Evolutionary conservation across 2,888 invertebrate species (phyloP), one percentile per base, ranked within the genome.

Genomic region (Chrysodeixis includens): DNA sequence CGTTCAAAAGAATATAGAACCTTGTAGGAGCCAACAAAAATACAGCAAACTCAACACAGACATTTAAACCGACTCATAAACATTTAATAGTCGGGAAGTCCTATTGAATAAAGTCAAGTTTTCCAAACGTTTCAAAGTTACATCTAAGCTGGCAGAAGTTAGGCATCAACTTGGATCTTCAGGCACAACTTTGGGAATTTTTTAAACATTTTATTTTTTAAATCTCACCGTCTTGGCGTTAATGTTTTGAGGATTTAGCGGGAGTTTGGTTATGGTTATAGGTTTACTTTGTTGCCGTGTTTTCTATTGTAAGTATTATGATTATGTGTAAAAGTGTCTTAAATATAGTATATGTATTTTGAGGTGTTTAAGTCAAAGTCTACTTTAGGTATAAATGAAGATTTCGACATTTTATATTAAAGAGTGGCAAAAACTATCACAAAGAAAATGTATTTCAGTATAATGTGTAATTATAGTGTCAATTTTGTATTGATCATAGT

Each of bases 171-270:
- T 86, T 83, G 70, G 71, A 83, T 87, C 80, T 84, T 85, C 76
- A 78, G 69, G 79, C 72, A 57, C 70, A 91, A 91, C 78, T 91
- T 92, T 77, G 64, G 70, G 87, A 88, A 89, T 87, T 89, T 88
- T 86, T 89, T 83, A 86, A 87, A 85, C 81, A 83, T 79, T 89
- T 89, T 89, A 85, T 87, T 91, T 90, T 91, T 89, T 85, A 89
- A 89, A 88, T 87, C 86, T 83, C 83, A 56, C 73, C 81, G 79
- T 67, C 71, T 69, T 77, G 78, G 84, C 83, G 78, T 82, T 79
- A 76, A 75, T 65, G 79, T 78, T 70, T 76, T 76, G 74, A 79
- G 79, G 84, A 84, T 86, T 86, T 86, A 69, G 78, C 65, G 70
- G 66, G 71, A 69, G n/a, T n/a, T n/a, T n/a, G n/a, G n/a, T 82